Evolutionary conservation across 2,113 vertebrate genomes (phyloP).

Genomic region (Albula glossodonta): DNA sequence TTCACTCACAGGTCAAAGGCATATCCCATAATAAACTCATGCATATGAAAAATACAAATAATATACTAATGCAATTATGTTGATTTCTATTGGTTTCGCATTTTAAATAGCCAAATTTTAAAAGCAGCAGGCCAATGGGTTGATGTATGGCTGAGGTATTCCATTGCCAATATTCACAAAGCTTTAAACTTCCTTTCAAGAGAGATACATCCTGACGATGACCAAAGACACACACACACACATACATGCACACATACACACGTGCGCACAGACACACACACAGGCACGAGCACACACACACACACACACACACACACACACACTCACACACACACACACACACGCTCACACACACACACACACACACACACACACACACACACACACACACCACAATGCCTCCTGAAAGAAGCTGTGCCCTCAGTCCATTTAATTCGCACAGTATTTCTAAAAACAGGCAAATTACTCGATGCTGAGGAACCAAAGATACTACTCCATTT

Average conservation of each 20-base stretch:
- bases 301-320: neutral
- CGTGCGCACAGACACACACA: no score
- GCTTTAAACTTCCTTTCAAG: no score
- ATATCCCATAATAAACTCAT: constrained; percentile 1
- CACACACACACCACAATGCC: neutral
- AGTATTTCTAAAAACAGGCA: no score
- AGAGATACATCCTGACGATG: no score
- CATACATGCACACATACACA: no score
- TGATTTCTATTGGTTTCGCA: neutral
- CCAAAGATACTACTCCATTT: no score
- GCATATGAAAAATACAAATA: neutral
- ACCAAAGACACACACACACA: no score
- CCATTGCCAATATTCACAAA: no score
- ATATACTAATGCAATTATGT: neutral
- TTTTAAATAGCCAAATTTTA: neutral
- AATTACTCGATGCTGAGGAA: no score
- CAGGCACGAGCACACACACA: neutral
- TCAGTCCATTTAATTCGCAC: no score
- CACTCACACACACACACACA: neutral
- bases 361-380: neutral
- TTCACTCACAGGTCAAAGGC: constrained; percentile 13
- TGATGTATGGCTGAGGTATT: neutral
- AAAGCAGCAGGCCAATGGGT: neutral
- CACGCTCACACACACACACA: neutral
- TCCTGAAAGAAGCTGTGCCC: no score